Evolutionary conservation across 2,888 invertebrate species (phyloP).

Genomic region (Athripsodes cinereus): DNA sequence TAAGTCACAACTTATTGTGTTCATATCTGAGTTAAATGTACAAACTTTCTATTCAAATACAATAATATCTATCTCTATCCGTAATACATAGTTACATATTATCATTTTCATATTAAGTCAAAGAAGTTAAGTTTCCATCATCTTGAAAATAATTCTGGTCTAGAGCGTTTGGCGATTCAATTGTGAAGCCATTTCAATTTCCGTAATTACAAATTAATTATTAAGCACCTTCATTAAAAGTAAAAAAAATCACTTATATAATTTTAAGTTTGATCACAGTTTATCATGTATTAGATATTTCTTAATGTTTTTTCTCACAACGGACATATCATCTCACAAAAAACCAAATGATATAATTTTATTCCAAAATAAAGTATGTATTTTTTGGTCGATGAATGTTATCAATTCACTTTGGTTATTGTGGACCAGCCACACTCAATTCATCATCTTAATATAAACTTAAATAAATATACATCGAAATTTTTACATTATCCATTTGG

Average conservation of each 20-base stretch:
- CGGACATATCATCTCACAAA: conserved; percentile 3
- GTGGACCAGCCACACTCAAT: background rate
- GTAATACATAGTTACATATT: no score
- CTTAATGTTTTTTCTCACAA: background rate
- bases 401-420: background rate
- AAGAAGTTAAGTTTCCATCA: background rate
- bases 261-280: conserved; percentile 1
- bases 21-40: no score
- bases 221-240: conserved; percentile 14
- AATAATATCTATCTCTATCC: background rate
- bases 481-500: conserved; percentile 1
- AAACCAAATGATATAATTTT: background rate
- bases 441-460: background rate
- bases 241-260: background rate
- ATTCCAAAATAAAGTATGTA: background rate
- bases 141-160: background rate
- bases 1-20: no score
- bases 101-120: no score
- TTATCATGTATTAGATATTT: background rate
- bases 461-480: background rate
- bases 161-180: background rate
- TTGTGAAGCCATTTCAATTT: background rate
- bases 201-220: background rate
- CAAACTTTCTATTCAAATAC: background rate
- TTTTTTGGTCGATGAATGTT: background rate